phyloP scores from a whole-genome alignment of 2,113 vertebrate genomes.

The Lutjanus erythropterus region DNA sequence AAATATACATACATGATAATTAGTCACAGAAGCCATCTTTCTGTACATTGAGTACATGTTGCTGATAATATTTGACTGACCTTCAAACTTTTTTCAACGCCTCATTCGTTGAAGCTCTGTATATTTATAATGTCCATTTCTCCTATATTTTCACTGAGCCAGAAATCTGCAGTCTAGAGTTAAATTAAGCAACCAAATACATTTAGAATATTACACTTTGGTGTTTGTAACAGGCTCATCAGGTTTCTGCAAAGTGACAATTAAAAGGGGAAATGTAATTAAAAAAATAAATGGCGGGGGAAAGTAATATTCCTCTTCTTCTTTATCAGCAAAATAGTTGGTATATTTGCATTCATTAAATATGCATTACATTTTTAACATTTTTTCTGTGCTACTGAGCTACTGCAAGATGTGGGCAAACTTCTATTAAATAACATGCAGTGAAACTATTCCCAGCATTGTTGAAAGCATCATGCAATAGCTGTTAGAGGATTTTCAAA shows the following conservation, averaged over 20 bases:
- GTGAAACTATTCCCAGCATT: conserved; percentile 1
- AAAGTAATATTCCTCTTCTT: neutral
- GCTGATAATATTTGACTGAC: too few relatives aligned
- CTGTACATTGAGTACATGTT: too few relatives aligned
- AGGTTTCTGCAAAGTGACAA: neutral
- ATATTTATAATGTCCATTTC: neutral
- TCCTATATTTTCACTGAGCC: neutral
- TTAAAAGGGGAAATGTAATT: conserved; percentile 8
- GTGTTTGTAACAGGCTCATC: neutral
- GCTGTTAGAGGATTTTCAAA: conserved; percentile 18
- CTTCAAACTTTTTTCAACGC: neutral
- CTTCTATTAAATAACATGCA: neutral
- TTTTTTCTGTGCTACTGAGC: neutral
- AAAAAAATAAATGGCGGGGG: neutral
- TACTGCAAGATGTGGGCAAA: conserved; percentile 6
- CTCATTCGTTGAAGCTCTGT: neutral
- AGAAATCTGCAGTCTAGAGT: neutral
- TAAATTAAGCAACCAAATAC: neutral
- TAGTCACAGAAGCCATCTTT: too few relatives aligned
- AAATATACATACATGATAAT: too few relatives aligned
- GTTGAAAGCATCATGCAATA: conserved; percentile 15
- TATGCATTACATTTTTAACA: neutral
- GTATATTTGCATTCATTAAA: conserved; percentile 25
- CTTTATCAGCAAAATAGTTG: conserved; percentile 2
- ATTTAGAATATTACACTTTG: neutral